Conservation (phyloP, 2,113 vertebrate genomes). For the Gymnarchus niloticus region DNA sequence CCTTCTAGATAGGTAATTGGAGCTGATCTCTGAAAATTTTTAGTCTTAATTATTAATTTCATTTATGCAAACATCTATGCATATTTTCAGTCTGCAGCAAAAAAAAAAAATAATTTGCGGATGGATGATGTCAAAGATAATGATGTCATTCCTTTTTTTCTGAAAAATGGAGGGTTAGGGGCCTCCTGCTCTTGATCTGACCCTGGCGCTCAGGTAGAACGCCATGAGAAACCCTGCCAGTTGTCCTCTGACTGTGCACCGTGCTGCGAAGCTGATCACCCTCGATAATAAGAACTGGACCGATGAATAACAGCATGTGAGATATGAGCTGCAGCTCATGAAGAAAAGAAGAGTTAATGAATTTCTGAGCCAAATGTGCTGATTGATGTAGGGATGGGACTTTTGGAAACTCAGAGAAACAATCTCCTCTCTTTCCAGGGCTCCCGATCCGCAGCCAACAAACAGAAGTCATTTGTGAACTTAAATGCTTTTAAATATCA, state of each 20-base stretch:
- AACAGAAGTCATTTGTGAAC: background rate
- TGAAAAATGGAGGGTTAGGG: too few species aligned
- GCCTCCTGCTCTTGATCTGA: too few species aligned
- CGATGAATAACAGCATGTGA: conserved; percentile 68
- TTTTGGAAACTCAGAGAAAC: conserved; percentile 5
- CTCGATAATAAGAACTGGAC: conserved; percentile 71
- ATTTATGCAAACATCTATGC: background rate
- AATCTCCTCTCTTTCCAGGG: background rate
- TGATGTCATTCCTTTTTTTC: too few species aligned
- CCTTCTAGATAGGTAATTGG: background rate
- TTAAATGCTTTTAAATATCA: background rate
- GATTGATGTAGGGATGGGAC: background rate
- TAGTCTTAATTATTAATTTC: conserved; percentile 10
- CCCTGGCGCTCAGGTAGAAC: background rate
- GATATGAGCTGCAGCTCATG: conserved; percentile 56
- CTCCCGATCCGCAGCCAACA: background rate
- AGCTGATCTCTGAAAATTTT: background rate
- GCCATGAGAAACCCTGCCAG: background rate
- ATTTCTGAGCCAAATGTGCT: conserved; percentile 36
- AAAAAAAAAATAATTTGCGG: background rate
- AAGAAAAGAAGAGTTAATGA: conserved; percentile 20
- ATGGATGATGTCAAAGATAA: too few species aligned
- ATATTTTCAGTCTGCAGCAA: background rate
- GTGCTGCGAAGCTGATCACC: conserved; percentile 19
- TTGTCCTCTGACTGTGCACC: background rate